These are phyloP conservation scores for Lepisosteus oculatus DNA, from an alignment of 2,113 vertebrate species.

Conservation along the genomic window DNA sequence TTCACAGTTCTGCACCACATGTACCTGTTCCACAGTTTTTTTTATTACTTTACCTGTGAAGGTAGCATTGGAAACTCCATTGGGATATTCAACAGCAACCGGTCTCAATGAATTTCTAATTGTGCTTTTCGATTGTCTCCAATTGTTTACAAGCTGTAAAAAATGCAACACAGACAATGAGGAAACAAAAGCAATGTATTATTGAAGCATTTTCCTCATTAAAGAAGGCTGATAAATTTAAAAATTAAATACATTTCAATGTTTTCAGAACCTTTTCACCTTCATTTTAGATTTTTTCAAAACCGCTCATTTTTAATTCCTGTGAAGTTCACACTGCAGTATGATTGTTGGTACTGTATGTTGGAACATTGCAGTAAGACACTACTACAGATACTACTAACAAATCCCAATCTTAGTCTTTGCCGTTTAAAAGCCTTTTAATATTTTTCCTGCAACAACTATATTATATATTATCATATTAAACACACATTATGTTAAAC, in stretches of 20 bases:
- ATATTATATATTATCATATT: too few relatives aligned
- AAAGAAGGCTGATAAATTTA: too few relatives aligned
- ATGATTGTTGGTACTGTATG: too few relatives aligned
- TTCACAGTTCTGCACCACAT: background rate
- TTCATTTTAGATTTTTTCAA: background rate
- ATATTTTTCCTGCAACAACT: too few relatives aligned
- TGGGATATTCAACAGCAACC: slow-evolving; percentile 30
- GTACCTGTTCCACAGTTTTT: background rate
- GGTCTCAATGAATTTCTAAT: slow-evolving; percentile 1
- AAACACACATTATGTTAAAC: too few relatives aligned
- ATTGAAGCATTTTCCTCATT: background rate
- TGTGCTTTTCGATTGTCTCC: slow-evolving; percentile 17
- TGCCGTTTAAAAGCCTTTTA: too few relatives aligned
- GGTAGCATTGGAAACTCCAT: slow-evolving; percentile 21
- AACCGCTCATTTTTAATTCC: background rate
- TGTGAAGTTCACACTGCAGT: background rate
- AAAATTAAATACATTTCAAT: too few relatives aligned
- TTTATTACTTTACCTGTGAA: slow-evolving; percentile 31
- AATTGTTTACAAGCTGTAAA: slow-evolving; percentile 38
- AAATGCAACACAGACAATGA: slow-evolving; percentile 5
- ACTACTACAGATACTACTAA: too few relatives aligned
- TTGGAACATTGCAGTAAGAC: too few relatives aligned
- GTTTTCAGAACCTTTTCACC: too few relatives aligned
- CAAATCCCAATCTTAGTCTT: too few relatives aligned
- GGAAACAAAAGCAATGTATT: background rate